Conservation (phyloP, 2,888 invertebrate species). For the Caenorhabditis sp. region DNA sequence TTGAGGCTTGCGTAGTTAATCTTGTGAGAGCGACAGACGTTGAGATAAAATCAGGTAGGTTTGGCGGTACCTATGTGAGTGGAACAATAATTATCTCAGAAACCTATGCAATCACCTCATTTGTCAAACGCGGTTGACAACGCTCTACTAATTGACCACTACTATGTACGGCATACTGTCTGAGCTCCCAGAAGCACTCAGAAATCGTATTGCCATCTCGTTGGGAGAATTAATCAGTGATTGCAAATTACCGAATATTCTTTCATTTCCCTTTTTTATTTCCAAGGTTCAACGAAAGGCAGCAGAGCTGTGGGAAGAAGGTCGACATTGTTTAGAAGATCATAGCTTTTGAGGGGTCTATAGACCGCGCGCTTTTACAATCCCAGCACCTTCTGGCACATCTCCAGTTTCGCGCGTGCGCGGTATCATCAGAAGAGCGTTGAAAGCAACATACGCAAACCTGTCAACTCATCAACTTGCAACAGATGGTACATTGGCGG, state of each 20-base stretch:
- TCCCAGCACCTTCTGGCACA: conserved; percentile 29
- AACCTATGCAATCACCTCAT: conserved; percentile 24
- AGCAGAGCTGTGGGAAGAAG: not conserved
- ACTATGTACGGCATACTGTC: too few species aligned
- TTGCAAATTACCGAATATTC: too few species aligned
- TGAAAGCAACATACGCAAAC: conserved; percentile 53
- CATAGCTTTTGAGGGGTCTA: not conserved
- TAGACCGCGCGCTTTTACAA: conserved; percentile 22
- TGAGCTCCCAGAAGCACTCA: too few species aligned
- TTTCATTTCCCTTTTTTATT: not conserved
- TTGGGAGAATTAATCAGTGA: too few species aligned
- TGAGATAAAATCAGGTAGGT: conserved; percentile 26
- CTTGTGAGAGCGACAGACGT: not conserved
- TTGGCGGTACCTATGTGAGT: conserved; percentile 12
- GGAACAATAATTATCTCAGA: conserved; percentile 31
- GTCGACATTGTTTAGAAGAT: not conserved
- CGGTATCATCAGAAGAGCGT: conserved; percentile 36
- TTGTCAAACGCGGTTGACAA: conserved; percentile 25
- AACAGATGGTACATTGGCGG: conserved; percentile 28
- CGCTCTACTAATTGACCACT: conserved; percentile 1
- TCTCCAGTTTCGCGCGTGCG: conserved; percentile 1
- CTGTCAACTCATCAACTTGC: conserved; percentile 40
- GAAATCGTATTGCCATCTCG: too few species aligned
- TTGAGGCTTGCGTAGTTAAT: not conserved
- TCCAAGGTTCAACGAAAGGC: too few species aligned